Evolutionary conservation across 2,113 vertebrate genomes (phyloP).

Genomic region (Euleptes europaea): DNA sequence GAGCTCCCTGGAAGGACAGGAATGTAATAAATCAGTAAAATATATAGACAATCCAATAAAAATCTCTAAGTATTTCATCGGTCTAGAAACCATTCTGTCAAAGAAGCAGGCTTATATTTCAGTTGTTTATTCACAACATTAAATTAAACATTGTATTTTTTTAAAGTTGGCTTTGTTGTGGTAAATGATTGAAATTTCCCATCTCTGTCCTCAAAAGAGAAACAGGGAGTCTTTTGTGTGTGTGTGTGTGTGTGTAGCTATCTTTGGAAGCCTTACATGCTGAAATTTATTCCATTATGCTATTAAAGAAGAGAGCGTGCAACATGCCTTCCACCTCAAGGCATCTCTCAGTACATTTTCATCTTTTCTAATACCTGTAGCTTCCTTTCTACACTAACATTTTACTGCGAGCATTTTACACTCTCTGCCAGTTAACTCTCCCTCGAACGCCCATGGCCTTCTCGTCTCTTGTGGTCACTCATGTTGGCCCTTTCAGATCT

Average conservation of each 20-base stretch:
- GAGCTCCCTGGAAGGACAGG: background rate
- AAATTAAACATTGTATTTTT: constrained; percentile 19
- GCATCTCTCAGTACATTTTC: constrained; percentile 64
- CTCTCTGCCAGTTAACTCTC: constrained; percentile 65
- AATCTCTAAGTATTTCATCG: constrained; percentile 29
- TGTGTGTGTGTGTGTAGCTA: constrained; percentile 3
- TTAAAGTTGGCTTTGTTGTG: background rate
- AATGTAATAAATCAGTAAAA: background rate
- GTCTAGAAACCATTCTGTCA: constrained; percentile 44
- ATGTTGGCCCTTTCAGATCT: constrained; percentile 58
- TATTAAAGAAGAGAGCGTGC: constrained; percentile 59
- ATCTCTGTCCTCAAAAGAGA: background rate
- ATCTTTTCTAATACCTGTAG: constrained; percentile 67
- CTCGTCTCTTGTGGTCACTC: constrained; percentile 62
- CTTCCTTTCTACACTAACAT: constrained; percentile 65
- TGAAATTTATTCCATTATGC: constrained; percentile 64
- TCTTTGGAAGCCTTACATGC: constrained; percentile 43
- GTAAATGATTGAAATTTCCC: constrained; percentile 31
- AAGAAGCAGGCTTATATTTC: constrained; percentile 39
- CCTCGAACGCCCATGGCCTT: constrained; percentile 67
- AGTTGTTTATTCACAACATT: constrained; percentile 46
- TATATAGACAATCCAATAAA: background rate
- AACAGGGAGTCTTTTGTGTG: background rate
- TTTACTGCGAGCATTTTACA: constrained; percentile 64
- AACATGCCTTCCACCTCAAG: constrained; percentile 62